Evolutionary conservation across 1,140 invertebrate species (phyloP).

Genomic region (Aphaenogaster floridana): DNA sequence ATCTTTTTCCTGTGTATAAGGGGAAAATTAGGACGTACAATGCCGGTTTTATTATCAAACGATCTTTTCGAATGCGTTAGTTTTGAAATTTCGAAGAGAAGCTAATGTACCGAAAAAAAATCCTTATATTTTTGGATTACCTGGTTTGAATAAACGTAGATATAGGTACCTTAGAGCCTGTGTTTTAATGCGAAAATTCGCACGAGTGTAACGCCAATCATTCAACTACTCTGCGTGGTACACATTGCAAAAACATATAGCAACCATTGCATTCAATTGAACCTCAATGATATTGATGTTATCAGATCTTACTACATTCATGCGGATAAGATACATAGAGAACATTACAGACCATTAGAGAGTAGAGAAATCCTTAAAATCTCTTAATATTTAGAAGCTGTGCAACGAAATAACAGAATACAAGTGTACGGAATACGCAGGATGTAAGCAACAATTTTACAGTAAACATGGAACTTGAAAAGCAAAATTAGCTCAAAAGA

Average conservation of each 20-base stretch:
- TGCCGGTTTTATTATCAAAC: not conserved
- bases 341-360: not conserved
- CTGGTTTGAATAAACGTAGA: not conserved
- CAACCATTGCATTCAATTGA: slow-evolving; percentile 18
- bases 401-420: not conserved
- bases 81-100: not conserved
- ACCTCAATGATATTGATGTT: not conserved
- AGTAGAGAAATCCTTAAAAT: not conserved
- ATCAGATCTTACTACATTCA: slow-evolving; percentile 1
- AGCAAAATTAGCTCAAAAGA: not conserved
- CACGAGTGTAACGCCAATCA: not conserved
- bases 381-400: not conserved
- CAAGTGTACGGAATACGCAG: too few species aligned
- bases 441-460: not conserved
- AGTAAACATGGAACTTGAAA: not conserved
- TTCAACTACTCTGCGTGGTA: not conserved
- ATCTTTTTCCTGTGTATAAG: not conserved
- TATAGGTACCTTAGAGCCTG: not conserved
- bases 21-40: not conserved
- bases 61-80: not conserved
- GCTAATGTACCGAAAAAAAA: not conserved
- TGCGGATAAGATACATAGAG: not conserved
- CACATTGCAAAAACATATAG: not conserved
- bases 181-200: slow-evolving; percentile 6
- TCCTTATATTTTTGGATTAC: slow-evolving; percentile 19